A percentile compares a stretch with the other conserved stretches of the same genome.
phyloP scores from a whole-genome alignment of 2,797 vertebrate genomes.

The Heteromormyrus szaboi region DNA sequence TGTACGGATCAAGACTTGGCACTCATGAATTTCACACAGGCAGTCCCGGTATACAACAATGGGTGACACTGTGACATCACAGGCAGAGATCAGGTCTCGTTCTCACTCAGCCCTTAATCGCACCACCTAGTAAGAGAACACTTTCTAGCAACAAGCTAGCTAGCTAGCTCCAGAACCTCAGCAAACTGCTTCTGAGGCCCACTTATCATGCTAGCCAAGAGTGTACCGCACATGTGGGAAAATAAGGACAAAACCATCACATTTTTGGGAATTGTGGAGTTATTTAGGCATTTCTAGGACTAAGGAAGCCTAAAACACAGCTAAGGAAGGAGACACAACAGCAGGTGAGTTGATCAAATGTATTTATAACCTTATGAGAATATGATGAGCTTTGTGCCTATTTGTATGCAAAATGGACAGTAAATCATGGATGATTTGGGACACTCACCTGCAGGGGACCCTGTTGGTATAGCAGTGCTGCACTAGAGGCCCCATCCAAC shows the following conservation, averaged over 20 bases:
- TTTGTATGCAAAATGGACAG: neutral
- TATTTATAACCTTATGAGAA: neutral
- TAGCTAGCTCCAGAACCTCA: conserved; percentile 1
- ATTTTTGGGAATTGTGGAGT: neutral
- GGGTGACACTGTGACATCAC: neutral
- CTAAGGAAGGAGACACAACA: neutral
- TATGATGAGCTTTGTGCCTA: neutral
- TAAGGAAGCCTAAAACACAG: neutral
- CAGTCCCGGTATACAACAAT: neutral
- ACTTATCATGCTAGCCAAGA: neutral
- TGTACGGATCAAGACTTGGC: neutral
- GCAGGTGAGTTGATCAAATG: neutral
- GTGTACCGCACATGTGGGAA: neutral
- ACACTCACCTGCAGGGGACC: neutral
- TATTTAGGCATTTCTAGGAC: neutral
- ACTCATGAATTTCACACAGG: neutral
- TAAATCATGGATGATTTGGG: neutral
- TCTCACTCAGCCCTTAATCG: neutral
- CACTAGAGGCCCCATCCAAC: neutral
- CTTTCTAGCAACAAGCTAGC: neutral
- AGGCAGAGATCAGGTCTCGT: neutral
- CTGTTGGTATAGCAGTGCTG: neutral
- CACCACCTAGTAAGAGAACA: neutral
- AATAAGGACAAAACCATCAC: neutral
- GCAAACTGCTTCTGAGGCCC: conserved; percentile 23